A percentile compares a stretch with the other conserved stretches of the same genome.
Evolutionary conservation across 2,888 invertebrate species (phyloP).

Genomic region (Allygus modestus): DNA sequence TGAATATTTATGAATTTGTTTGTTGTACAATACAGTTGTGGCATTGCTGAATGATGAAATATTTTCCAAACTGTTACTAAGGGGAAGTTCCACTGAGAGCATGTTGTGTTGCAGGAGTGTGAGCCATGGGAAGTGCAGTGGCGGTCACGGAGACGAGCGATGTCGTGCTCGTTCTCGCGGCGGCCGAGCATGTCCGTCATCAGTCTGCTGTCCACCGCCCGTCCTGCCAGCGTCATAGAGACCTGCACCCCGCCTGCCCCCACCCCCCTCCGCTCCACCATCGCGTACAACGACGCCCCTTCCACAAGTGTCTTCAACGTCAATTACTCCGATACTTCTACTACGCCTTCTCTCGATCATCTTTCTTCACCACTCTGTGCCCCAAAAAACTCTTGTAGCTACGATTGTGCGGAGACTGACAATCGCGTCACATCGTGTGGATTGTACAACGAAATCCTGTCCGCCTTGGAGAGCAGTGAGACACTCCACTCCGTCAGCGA

Average conservation of each 20-base stretch:
- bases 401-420: slow-evolving; percentile 5
- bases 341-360: slow-evolving; percentile 34
- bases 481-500: slow-evolving; percentile 10
- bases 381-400: slow-evolving; percentile 12
- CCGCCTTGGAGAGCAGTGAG: slow-evolving; percentile 51
- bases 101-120: slow-evolving; percentile 69
- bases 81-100: too few species aligned
- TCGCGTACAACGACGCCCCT: slow-evolving; percentile 37
- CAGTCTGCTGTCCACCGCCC: slow-evolving; percentile 46
- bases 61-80: too few species aligned
- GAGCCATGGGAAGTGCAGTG: slow-evolving; percentile 62
- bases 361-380: slow-evolving; percentile 41
- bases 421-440: slow-evolving; percentile 1
- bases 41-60: too few species aligned
- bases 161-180: slow-evolving; percentile 63
- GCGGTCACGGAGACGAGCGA: slow-evolving; percentile 59
- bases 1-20: too few species aligned
- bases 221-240: slow-evolving; percentile 61
- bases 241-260: slow-evolving; percentile 44
- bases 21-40: too few species aligned
- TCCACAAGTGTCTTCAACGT: slow-evolving; percentile 58
- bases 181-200: slow-evolving; percentile 60
- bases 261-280: slow-evolving; percentile 40
- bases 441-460: slow-evolving; percentile 54
- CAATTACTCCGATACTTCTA: slow-evolving; percentile 33